These are phyloP conservation scores for Acheta domesticus DNA, from an alignment of 2,888 invertebrate species.

Conservation along the genomic window DNA sequence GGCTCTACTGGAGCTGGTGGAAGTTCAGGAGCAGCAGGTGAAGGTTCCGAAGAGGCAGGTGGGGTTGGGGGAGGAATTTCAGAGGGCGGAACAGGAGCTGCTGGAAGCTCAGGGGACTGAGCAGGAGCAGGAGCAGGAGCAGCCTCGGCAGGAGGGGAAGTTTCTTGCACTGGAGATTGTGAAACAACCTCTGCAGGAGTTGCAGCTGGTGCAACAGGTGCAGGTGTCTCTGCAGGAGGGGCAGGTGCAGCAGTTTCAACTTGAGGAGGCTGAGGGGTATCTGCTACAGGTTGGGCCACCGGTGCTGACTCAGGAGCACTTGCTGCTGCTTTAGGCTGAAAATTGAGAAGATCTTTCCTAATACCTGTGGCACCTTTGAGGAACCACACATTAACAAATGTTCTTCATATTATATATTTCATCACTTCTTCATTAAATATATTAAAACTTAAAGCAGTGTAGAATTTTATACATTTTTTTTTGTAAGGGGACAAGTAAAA, in stretches of 20 bases:
- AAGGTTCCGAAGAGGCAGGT: background rate
- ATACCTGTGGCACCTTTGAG: background rate
- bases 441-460: too few relatives aligned
- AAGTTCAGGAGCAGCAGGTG: background rate
- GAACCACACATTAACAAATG: background rate
- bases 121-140: conserved; percentile 19
- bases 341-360: background rate
- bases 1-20: conserved; percentile 20
- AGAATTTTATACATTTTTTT: too few relatives aligned
- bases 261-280: background rate
- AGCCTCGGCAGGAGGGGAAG: conserved; percentile 31
- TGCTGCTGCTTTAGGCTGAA: background rate
- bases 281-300: background rate
- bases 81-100: background rate
- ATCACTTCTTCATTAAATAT: too few relatives aligned
- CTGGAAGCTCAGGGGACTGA: background rate
- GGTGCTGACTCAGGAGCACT: background rate
- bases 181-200: conserved; percentile 25
- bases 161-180: conserved; percentile 34
- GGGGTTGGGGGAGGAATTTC: background rate
- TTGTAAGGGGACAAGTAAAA: too few relatives aligned
- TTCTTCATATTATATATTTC: too few relatives aligned
- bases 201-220: background rate
- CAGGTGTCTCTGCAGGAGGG: background rate
- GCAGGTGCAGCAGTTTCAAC: background rate